These are phyloP conservation scores for Bujurquina vittata DNA, from an alignment of 2,113 vertebrate genomes.

Conservation along the genomic window DNA sequence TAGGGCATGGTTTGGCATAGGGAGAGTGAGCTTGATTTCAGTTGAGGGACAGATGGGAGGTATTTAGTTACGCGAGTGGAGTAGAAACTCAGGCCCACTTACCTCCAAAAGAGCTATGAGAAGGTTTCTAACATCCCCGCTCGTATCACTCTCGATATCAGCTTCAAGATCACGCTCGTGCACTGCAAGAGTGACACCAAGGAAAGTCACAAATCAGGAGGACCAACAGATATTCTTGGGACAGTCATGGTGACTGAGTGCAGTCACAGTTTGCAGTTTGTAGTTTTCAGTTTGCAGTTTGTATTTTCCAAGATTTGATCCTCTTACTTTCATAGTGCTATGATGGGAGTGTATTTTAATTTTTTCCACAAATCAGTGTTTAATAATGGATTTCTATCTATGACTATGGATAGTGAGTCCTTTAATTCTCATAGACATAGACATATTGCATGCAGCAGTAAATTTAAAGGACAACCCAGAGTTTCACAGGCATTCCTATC, in stretches of 20 bases:
- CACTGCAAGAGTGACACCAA: conserved; percentile 53
- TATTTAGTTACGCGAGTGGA: conserved; percentile 31
- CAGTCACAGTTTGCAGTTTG: no score
- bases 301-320: neutral
- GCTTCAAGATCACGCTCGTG: conserved; percentile 81
- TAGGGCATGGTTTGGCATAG: conserved; percentile 5
- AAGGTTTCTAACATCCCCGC: conserved; percentile 81
- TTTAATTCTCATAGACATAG: neutral
- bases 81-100: conserved; percentile 16
- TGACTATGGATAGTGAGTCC: neutral
- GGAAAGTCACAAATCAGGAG: neutral
- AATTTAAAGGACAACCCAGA: no score
- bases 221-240: neutral
- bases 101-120: conserved; percentile 79
- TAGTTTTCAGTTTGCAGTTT: no score
- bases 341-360: neutral
- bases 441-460: neutral
- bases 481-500: neutral
- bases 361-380: neutral
- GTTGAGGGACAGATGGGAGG: neutral
- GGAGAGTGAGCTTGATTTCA: conserved; percentile 59
- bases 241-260: neutral
- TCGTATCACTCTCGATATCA: conserved; percentile 83
- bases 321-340: neutral
- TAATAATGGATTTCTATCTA: neutral